Conservation (phyloP, 2,888 invertebrate species). For the Athalia circularis region DNA sequence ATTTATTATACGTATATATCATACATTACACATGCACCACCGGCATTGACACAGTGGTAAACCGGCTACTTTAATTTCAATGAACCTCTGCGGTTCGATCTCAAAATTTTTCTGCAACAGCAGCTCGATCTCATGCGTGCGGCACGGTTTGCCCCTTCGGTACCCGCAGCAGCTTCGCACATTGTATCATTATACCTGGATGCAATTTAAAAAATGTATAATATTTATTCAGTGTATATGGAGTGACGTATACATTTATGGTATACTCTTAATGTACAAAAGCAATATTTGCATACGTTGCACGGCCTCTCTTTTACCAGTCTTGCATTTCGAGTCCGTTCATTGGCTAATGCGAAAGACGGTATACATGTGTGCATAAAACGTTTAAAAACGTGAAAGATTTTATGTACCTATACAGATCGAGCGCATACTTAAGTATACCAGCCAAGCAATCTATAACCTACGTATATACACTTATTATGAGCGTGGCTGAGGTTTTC, state of each 20-base stretch:
- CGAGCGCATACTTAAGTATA: no score
- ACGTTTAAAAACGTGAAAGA: no score
- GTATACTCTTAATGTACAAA: background rate
- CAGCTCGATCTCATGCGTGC: background rate
- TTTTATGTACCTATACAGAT: no score
- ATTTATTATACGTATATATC: background rate
- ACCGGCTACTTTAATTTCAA: constrained; percentile 23
- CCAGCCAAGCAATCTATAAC: background rate
- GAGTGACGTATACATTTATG: background rate
- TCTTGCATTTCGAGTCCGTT: no score
- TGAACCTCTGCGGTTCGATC: constrained; percentile 32
- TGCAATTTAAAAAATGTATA: background rate
- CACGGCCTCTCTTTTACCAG: no score
- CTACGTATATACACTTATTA: background rate
- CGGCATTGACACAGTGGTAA: constrained; percentile 22
- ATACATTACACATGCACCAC: background rate
- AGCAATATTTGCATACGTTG: no score
- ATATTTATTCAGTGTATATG: no score
- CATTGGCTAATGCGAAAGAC: no score
- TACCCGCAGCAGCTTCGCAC: background rate
- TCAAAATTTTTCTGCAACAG: background rate
- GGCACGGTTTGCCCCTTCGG: background rate
- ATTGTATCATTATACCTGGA: background rate
- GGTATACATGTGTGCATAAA: no score
- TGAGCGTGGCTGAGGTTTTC: constrained; percentile 11